A percentile compares a stretch with the other conserved stretches of the same genome.
These are phyloP conservation scores for Lymantria dispar DNA, from an alignment of 2,888 invertebrate species.

Conservation along the genomic window DNA sequence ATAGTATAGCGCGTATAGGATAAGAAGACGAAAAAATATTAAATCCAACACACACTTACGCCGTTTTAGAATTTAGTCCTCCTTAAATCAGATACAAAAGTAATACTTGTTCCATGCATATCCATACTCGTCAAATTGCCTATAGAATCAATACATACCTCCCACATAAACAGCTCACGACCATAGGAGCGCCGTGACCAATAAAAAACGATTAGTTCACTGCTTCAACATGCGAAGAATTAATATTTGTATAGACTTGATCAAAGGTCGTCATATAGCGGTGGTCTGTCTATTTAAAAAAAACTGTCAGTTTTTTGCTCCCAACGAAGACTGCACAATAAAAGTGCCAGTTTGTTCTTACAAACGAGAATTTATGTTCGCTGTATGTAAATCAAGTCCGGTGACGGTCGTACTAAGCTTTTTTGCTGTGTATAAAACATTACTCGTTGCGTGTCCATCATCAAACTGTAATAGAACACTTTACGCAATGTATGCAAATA, in stretches of 20 bases:
- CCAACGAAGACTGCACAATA: conserved; percentile 72
- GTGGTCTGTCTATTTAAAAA: conserved; percentile 60
- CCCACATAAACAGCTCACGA: conserved; percentile 53
- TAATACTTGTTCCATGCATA: conserved; percentile 30
- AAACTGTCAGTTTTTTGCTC: conserved; percentile 64
- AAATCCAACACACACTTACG: conserved; percentile 23
- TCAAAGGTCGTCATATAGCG: conserved; percentile 61
- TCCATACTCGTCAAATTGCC: conserved; percentile 40
- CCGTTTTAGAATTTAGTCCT: conserved; percentile 11
- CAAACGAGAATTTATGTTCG: conserved; percentile 81
- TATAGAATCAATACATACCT: conserved; percentile 47
- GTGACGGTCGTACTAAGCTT: conserved; percentile 53
- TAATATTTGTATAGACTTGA: conserved; percentile 74
- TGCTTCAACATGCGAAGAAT: conserved; percentile 59
- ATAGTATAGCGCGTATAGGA: too few relatives aligned
- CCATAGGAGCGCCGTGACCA: conserved; percentile 47
- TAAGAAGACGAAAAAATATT: conserved; percentile 3
- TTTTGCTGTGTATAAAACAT: conserved; percentile 45
- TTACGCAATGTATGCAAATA: conserved; percentile 43
- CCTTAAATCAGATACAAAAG: conserved; percentile 34
- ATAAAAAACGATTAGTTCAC: conserved; percentile 65
- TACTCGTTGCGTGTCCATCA: conserved; percentile 42
- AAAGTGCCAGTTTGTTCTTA: conserved; percentile 79
- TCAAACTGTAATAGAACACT: conserved; percentile 43
- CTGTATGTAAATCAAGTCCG: conserved; percentile 73